phyloP scores from a whole-genome alignment of 2,888 invertebrate species.

The Amphimallon solstitiale region DNA sequence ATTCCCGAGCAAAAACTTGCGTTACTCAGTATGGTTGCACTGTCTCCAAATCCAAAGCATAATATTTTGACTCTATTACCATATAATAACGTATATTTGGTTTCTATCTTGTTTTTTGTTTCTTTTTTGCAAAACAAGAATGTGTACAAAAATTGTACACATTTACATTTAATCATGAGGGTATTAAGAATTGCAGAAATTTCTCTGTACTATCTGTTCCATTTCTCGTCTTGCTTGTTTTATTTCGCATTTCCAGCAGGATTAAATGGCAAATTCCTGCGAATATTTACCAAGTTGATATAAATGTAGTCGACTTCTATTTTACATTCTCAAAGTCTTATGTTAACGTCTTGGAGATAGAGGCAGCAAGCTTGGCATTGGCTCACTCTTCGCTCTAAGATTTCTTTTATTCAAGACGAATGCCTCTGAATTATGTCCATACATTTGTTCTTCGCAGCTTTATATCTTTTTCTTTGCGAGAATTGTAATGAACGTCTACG shows the following conservation, averaged over 20 bases:
- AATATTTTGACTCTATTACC: no score
- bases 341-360: not conserved
- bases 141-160: not conserved
- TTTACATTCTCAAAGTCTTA: not conserved
- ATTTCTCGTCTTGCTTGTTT: not conserved
- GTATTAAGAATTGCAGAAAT: not conserved
- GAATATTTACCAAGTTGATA: slow-evolving; percentile 10
- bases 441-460: not conserved
- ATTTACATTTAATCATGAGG: slow-evolving; percentile 8
- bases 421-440: not conserved
- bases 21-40: no score
- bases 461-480: not conserved
- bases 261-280: slow-evolving; percentile 5
- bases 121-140: no score
- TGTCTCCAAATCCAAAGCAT: no score
- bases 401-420: not conserved
- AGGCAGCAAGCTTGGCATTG: not conserved
- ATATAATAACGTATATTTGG: no score
- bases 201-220: not conserved
- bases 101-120: no score
- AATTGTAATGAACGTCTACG: not conserved
- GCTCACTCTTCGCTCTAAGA: not conserved
- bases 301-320: not conserved
- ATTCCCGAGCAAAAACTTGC: no score
- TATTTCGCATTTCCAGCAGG: slow-evolving; percentile 1